Percentiles rank a stretch among this genome's conserved stretches.
Evolutionary conservation across 2,888 invertebrate species (phyloP).

Genomic region (Deilephila porcellus): DNA sequence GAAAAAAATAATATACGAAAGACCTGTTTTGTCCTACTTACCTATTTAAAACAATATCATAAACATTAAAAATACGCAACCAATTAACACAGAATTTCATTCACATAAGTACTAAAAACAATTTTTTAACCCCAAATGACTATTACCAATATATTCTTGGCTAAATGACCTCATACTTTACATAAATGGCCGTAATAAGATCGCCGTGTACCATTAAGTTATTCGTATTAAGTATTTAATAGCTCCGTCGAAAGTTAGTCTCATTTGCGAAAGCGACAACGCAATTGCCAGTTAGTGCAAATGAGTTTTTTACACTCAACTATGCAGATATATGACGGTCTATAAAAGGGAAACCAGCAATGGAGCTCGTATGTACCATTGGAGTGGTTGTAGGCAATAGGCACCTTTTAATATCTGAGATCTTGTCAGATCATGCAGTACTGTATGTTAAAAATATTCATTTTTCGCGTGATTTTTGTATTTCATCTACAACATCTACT

Average conservation of each 20-base stretch:
- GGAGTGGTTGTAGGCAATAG: neutral
- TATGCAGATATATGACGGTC: constrained; percentile 17
- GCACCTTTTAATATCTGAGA: too few species aligned
- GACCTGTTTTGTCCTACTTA: too few species aligned
- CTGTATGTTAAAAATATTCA: too few species aligned
- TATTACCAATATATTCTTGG: neutral
- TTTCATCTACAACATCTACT: too few species aligned
- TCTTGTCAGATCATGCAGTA: too few species aligned
- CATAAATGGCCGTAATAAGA: neutral
- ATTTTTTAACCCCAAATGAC: neutral
- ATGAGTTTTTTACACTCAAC: constrained; percentile 22
- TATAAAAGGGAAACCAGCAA: constrained; percentile 18
- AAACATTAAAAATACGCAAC: too few species aligned
- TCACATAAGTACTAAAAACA: neutral
- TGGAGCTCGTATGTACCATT: neutral
- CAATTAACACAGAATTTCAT: too few species aligned
- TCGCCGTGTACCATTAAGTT: constrained; percentile 27
- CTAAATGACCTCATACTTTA: neutral
- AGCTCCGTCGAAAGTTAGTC: constrained; percentile 26
- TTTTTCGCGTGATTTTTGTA: too few species aligned
- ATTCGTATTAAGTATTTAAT: constrained; percentile 34
- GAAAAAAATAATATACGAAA: too few species aligned
- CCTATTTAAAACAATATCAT: too few species aligned
- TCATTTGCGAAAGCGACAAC: constrained; percentile 22
- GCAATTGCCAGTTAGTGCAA: constrained; percentile 22